Evolutionary conservation across 2,888 invertebrate species (phyloP), one percentile per base, ranked within the genome.

Genomic region (Ashinkailepas kermadecensis): DNA sequence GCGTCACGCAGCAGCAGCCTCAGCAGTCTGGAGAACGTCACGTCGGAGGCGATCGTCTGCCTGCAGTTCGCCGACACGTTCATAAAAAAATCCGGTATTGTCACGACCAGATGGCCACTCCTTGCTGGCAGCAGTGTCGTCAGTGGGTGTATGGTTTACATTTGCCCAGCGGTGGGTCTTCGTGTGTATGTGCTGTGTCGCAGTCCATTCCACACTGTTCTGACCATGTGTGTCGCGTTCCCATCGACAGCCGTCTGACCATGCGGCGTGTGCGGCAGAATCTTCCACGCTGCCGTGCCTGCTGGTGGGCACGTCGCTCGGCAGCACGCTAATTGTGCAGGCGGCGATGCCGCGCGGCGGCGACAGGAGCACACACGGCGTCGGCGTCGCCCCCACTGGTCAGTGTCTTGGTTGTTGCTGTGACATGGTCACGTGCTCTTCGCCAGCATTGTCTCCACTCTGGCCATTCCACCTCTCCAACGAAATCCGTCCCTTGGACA

Each of bases 301-400:
- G 85, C 99, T 99, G 98, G 93, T 99, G 86, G 99, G 99, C 86
- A 99, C 98, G 85, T 96, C 96, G 88, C 91, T 95, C 86, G 99
- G 99, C 86, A 97, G 98, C 83, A 95, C 97, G 87, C 91, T 99
- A 86, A 96, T 97, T 84, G 92, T 99, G 88, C 92, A 94, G 88
- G 92, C 99, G 87, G 93, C 91, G 87, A 87, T 91, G 84, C 89
- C 89, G 8, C 92, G 93, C 83, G 92, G 93, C 86, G 90, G 92
- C 81, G 96, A 96, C 87, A 91, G 91, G 85, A 10, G 1, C 56
- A 78, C 54, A 9, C 78, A 78, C 56, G 56, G 11, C 54, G 56
- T 78, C n/a, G 56, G 21, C 8, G 78, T 78, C 56, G n/a, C 78
- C 6, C 78, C 78, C n/a, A 78, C 78, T 4, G 78, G 78, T 78